Evolutionary conservation across 2,113 vertebrate genomes (phyloP).

Genomic region (Loxodonta africana): DNA sequence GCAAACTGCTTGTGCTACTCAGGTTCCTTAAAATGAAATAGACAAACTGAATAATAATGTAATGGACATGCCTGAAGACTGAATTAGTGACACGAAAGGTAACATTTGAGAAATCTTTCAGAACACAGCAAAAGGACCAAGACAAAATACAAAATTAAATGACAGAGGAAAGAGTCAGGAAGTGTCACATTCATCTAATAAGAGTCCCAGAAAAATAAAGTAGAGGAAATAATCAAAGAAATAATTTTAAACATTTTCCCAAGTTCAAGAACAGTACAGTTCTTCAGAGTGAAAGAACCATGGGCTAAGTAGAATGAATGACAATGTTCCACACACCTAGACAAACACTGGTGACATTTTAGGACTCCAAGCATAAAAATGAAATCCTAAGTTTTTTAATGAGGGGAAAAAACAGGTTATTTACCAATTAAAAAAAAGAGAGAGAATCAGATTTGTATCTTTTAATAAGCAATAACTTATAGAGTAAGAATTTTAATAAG

Average conservation of each 20-base stretch:
- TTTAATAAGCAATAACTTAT: not conserved
- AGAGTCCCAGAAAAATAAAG: constrained; percentile 14
- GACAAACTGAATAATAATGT: not conserved
- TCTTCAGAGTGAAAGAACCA: not conserved
- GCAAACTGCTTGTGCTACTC: too few species aligned
- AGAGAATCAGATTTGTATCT: not conserved
- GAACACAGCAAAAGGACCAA: constrained; percentile 37
- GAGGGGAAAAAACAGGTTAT: not conserved
- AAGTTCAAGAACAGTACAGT: not conserved
- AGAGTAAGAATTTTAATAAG: not conserved
- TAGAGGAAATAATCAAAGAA: not conserved
- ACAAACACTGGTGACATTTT: not conserved
- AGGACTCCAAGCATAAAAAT: constrained; percentile 1
- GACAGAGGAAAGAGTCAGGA: not conserved
- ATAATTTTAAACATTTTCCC: not conserved
- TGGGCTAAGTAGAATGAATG: not conserved
- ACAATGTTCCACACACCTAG: not conserved
- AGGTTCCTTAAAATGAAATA: not conserved
- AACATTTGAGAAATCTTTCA: not conserved
- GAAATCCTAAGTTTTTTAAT: constrained; percentile 5
- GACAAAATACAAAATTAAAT: not conserved
- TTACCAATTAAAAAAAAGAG: not conserved
- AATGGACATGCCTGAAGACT: not conserved
- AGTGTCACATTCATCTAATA: not conserved
- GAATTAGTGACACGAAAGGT: not conserved